Base-by-base conservation (phyloP, 2,113 vertebrate species). In the Serilophus lunatus region DNA sequence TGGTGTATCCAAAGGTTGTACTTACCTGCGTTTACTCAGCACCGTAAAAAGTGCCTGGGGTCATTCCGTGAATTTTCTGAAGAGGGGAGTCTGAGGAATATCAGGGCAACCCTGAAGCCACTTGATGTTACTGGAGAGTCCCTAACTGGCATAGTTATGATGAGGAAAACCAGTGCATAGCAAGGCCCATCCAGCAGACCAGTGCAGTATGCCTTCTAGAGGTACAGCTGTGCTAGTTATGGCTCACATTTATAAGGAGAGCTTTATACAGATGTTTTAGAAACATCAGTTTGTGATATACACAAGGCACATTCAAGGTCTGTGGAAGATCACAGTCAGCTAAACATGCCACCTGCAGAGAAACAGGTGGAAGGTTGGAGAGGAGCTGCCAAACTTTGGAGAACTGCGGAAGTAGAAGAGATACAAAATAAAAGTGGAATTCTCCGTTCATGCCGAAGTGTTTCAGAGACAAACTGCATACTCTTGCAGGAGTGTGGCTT, bases 151-250 rank as follows among this genome's bases (percentile, higher is more conserved):
- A 8, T 13, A 4, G 23, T 9, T 29, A 17, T 45, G 57, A 44
- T 0, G 0, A 25, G 25, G 36, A n/a, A 75, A 77, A 64, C 26
- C n/a, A 77, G 29, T 1, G 1, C 50, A 13, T 18, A n/a, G 69
- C 44, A 36, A 70, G 57, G 57, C 11, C 14, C 18, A 44, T 20
- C 44, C 36, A 26, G 13, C 56, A 36, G 25, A 60, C 24, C 35
- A 60, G 10, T 36, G 57, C 57, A 50, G 35, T 29, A 8, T n/a
- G 42, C 33, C 38, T 50, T 38, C 42, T 44, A 44, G 36, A 57
- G 36, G 36, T n/a, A 50, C 33, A 35, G 49, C n/a, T 86, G 36
- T 44, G 42, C 33, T 40, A 68, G 29, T 47, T 57, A 38, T 20
- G 24, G 63, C 36, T 76, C 17, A 38, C 18, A n/a, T 81, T 56